Percentiles rank a stretch among this genome's conserved stretches.
phyloP scores from a whole-genome alignment of 1,140 invertebrate genomes.

The Oryctes rhinoceros region DNA sequence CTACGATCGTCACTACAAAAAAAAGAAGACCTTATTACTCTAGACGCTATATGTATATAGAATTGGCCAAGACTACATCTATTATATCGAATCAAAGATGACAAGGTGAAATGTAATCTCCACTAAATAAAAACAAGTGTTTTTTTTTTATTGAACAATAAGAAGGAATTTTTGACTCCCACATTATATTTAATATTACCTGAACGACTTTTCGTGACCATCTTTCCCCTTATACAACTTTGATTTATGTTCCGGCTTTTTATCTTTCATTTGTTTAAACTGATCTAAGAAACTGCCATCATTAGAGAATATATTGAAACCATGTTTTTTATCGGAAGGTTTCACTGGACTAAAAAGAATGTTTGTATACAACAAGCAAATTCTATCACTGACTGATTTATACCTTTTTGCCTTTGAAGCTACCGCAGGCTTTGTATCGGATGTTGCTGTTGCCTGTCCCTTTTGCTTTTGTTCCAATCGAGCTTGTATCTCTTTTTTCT shows the following conservation, averaged over 20 bases:
- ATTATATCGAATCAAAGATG: no score
- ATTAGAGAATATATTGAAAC: constrained; percentile 76
- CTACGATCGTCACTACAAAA: constrained; percentile 52
- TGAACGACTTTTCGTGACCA: constrained; percentile 48
- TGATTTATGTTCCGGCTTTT: constrained; percentile 56
- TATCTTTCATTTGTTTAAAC: constrained; percentile 74
- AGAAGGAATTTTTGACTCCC: no score
- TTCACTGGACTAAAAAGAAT: constrained; percentile 41
- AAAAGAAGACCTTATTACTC: constrained; percentile 38
- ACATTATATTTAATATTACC: constrained; percentile 4
- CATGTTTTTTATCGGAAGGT: constrained; percentile 45
- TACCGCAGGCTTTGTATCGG: constrained; percentile 52
- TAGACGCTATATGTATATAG: no score
- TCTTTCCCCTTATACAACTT: constrained; percentile 60
- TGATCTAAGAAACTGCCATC: constrained; percentile 84
- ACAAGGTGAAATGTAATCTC: no score
- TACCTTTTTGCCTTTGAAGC: constrained; percentile 42
- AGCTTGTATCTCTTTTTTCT: constrained; percentile 77
- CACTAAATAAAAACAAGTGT: no score
- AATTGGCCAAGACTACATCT: no score
- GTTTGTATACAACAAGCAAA: constrained; percentile 16
- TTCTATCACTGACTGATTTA: not conserved
- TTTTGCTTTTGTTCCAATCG: constrained; percentile 69
- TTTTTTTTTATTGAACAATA: no score
- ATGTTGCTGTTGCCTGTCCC: constrained; percentile 64